These are phyloP conservation scores for Lonchura striata DNA, from an alignment of 2,113 vertebrate species.

Conservation along the genomic window DNA sequence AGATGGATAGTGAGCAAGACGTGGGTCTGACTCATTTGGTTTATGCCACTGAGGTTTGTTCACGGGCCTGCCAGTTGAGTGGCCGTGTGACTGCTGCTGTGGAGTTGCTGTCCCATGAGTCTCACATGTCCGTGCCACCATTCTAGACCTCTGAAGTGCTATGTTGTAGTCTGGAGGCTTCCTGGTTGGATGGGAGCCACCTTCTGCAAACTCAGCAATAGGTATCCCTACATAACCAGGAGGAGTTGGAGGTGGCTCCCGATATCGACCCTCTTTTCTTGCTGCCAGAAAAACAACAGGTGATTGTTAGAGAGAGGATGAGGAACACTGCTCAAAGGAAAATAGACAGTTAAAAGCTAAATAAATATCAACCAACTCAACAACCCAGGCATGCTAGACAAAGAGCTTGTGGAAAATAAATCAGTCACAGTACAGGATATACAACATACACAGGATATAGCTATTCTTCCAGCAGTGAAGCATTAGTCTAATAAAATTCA, in stretches of 20 bases:
- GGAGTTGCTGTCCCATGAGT: constrained; percentile 62
- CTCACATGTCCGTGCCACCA: constrained; percentile 89
- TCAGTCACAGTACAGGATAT: neutral
- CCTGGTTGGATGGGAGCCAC: constrained; percentile 80
- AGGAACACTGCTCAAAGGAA: neutral
- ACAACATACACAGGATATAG: neutral
- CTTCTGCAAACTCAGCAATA: constrained; percentile 88
- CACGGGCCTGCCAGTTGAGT: constrained; percentile 59
- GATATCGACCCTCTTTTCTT: constrained; percentile 92
- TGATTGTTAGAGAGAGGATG: neutral
- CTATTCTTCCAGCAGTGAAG: neutral
- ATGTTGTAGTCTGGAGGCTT: constrained; percentile 95
- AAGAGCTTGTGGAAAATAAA: neutral
- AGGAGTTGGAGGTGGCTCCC: constrained; percentile 94
- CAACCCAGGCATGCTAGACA: neutral
- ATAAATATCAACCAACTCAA: neutral
- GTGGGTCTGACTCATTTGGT: constrained; percentile 78
- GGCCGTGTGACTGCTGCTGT: constrained; percentile 70
- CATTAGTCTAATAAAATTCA: neutral
- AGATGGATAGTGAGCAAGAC: constrained; percentile 72
- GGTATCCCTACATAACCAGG: constrained; percentile 94
- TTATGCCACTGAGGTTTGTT: constrained; percentile 82
- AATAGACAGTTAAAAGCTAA: neutral
- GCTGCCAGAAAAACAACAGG: constrained; percentile 71
- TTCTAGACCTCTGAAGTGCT: constrained; percentile 93